Evolutionary conservation across 2,888 invertebrate genomes (phyloP), one percentile per base, ranked within the genome.

Genomic region (Biston betularia): DNA sequence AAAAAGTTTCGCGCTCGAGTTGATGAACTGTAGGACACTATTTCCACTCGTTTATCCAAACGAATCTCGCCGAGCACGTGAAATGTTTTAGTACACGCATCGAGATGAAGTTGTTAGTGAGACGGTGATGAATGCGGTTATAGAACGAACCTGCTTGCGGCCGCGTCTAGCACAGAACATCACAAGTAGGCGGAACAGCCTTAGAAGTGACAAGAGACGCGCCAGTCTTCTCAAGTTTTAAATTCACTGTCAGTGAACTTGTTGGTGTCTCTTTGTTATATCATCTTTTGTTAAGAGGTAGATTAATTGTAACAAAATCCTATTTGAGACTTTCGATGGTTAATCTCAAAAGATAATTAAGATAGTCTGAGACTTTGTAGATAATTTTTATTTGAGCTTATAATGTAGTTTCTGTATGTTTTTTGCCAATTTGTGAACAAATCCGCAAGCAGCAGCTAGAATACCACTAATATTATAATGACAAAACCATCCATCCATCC

Each of bases 61-160:
- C 54, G 48, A 49, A 56, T 65, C 55, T 60, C 55, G 45, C 38
- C 24, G 35, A 62, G 61, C 53, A 49, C 66, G 66, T 66, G 57
- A 58, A 66, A 62, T 66, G 62, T 48, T 62, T 66, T 48, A 66
- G 62, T 62, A 56, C 33, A 65, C 57, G 60, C 60, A 56, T 44
- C 54, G 44, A 66, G 66, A 62, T 58, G 62, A 62, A 62, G 62
- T 58, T 62, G 57, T 62, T 58, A 62, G 42, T 53, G 61, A 62
- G 61, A 46, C 52, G 34, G 52, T 54, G 62, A 66, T 54, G 53
- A 62, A 58, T 62, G 62, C 40, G 61, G 65, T 61, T 57, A 53
- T 54, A 24, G 38, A 35, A 38, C 33, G n/a, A 42, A 15, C 34
- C 56, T 56, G n/a, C 44, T 55, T 56, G 45, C n/a, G 34, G 34